Evolutionary conservation across 2,888 invertebrate species (phyloP).

Genomic region (Nesidiocoris tenuis): DNA sequence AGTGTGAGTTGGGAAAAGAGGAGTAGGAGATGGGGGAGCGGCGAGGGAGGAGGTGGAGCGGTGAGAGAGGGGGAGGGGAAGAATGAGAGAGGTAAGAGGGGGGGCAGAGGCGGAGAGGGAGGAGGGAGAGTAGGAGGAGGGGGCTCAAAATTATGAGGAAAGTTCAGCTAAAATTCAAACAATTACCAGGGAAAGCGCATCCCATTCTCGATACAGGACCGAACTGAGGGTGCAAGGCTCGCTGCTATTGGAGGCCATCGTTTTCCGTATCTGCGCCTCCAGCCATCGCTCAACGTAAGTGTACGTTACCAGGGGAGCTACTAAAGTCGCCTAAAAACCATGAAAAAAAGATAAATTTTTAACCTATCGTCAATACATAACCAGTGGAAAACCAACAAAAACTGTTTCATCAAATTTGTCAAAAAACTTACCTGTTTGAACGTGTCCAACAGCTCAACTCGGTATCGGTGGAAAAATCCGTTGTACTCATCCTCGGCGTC

Average conservation of each 20-base stretch:
- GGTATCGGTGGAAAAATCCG: constrained; percentile 76
- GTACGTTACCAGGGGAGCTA: constrained; percentile 80
- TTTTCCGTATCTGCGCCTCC: constrained; percentile 69
- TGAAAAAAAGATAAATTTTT: neutral
- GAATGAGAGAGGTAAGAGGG: too few relatives aligned
- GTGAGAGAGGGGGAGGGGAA: too few relatives aligned
- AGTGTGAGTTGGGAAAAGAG: too few relatives aligned
- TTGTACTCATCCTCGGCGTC: constrained; percentile 90
- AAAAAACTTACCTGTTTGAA: constrained; percentile 55
- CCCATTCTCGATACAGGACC: constrained; percentile 80
- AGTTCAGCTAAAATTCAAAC: too few relatives aligned
- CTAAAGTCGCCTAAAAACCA: constrained; percentile 67
- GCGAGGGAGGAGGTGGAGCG: too few relatives aligned
- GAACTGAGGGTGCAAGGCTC: constrained; percentile 58
- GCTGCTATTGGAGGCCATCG: constrained; percentile 57
- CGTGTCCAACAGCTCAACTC: constrained; percentile 78
- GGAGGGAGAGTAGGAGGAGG: too few relatives aligned
- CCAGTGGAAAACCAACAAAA: too few relatives aligned
- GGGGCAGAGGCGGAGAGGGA: too few relatives aligned
- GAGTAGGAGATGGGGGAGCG: too few relatives aligned
- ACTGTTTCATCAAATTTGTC: too few relatives aligned
- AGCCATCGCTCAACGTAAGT: constrained; percentile 82
- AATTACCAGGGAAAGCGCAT: constrained; percentile 64
- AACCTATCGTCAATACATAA: too few relatives aligned
- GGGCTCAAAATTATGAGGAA: too few relatives aligned